Base-by-base conservation (phyloP, 2,797 vertebrate genomes). In the Botia almorhae region DNA sequence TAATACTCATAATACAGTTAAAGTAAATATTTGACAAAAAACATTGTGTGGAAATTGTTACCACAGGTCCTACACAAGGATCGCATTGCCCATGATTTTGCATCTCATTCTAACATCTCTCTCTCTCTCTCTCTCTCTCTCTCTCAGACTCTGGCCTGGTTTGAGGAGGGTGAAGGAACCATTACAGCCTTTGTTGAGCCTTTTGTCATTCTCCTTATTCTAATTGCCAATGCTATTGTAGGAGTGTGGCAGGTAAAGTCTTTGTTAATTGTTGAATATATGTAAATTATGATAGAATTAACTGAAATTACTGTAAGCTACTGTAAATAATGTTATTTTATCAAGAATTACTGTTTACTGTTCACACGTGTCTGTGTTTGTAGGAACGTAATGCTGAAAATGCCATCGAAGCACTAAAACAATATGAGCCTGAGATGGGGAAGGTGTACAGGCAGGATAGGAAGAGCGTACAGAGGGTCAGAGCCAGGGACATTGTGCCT, bases 171-270 rank as follows among this genome's bases (percentile, higher is more conserved):
- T 0, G 92, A 94, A 71, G 93, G 93, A 23, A 95, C 94, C 17
- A 91, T 95, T 83, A 95, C 94, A 74, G 94, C 94, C 43, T 95
- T 95, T 61, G 94, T 95, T 17, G 94, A 95, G 81, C 94, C 94
- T 70, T 94, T 95, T 19, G 94, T 95, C 84, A 95, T 95, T 73
- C 93, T 95, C 68, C 93, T 95, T 60, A 95, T 95, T 87, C 93
- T 95, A 81, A 94, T 95, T 4, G 94, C 94, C 55, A 95, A 95
- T 43, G 94, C 94, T 33, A 94, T 95, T 11, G 94, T 95, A 13
- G 94, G 94, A 56, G 94, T 95, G 0, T 94, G 93, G 94, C 93
- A 94, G 94, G 94, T 94, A 90, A 19, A 86, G 76, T 17, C 26
- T 58, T 60, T 8, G 39, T 39, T 2, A 39, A 39, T 39, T 5